A percentile compares a stretch with the other conserved stretches of the same genome.
Evolutionary conservation across 2,888 invertebrate genomes (phyloP).

Genomic region (Drosophila lacicola): DNA sequence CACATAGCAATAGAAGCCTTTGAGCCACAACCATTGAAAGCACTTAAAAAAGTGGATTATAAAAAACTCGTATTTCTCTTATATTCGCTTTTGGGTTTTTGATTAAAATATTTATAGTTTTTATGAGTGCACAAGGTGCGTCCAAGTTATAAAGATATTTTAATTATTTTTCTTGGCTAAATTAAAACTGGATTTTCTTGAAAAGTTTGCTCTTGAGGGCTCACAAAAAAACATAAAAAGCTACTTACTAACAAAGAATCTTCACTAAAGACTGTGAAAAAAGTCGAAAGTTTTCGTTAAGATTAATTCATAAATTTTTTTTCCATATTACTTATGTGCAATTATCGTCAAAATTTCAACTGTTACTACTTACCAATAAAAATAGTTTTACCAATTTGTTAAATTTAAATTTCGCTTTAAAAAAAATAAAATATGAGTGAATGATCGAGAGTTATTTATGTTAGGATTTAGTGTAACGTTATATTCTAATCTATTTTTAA

Average conservation of each 20-base stretch:
- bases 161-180: constrained; percentile 60
- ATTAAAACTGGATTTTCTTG: constrained; percentile 35
- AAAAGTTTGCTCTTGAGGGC: constrained; percentile 16
- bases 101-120: constrained; percentile 64
- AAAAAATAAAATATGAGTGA: too few relatives aligned
- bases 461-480: too few relatives aligned
- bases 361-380: too few relatives aligned
- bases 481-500: too few relatives aligned
- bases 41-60: constrained; percentile 8
- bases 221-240: not conserved
- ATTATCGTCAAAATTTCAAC: too few relatives aligned
- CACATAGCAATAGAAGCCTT: constrained; percentile 26
- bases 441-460: too few relatives aligned
- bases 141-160: constrained; percentile 36
- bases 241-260: not conserved
- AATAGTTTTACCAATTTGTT: too few relatives aligned
- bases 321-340: too few relatives aligned
- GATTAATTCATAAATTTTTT: not conserved
- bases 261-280: not conserved
- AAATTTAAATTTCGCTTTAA: too few relatives aligned
- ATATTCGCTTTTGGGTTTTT: constrained; percentile 24
- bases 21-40: constrained; percentile 20
- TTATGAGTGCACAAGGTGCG: constrained; percentile 27
- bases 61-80: constrained; percentile 28
- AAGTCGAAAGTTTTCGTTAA: not conserved